Evolutionary conservation across 1,140 invertebrate species (phyloP), one percentile per base, ranked within the genome.

Genomic region (Ceratosolen fusciceps): DNA sequence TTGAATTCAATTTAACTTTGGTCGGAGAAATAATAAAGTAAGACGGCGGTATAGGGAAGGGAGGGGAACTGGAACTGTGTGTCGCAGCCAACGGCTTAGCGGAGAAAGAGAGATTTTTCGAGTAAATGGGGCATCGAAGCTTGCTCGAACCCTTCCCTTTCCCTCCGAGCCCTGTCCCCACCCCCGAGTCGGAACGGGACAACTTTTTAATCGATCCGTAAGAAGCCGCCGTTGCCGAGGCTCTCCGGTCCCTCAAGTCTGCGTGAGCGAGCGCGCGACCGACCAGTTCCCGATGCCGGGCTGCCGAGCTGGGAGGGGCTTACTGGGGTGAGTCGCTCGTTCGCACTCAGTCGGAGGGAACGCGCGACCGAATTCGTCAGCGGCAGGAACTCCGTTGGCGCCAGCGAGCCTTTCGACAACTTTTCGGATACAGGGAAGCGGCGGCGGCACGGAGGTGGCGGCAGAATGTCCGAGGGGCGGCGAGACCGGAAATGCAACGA

Each of bases 401-500:
- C 77, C 71, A 52, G 56, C 54, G 71, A 39, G 47, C 71, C 71
- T 68, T 74, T 74, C 49, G 47, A 58, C 77, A 74, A 79, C 71
- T 68, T 79, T 79, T 79, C 39, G 72, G 47, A 47, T n/a, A 70
- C 58, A 67, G 58, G 58, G 81, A 68, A 82, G 77, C 80, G 58
- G n/a, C n/a, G n/a, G n/a, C n/a, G n/a, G n/a, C n/a, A n/a, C n/a
- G n/a, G 79, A 67, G 73, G 74, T 39, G 49, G 83, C 5, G 68
- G 80, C 37, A 68, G 29, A 31, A 31, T 16, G 29, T 83, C 24
- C 62, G 81, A 83, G 83, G 84, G 82, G 84, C 81, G 85, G 52
- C 49, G 76, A 56, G 67, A n/a, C n/a, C n/a, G n/a, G n/a, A n/a
- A n/a, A n/a, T n/a, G n/a, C n/a, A n/a, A n/a, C n/a, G n/a, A n/a